Evolutionary conservation across 2,888 invertebrate genomes (phyloP).

Genomic region (Melanostoma scalare): DNA sequence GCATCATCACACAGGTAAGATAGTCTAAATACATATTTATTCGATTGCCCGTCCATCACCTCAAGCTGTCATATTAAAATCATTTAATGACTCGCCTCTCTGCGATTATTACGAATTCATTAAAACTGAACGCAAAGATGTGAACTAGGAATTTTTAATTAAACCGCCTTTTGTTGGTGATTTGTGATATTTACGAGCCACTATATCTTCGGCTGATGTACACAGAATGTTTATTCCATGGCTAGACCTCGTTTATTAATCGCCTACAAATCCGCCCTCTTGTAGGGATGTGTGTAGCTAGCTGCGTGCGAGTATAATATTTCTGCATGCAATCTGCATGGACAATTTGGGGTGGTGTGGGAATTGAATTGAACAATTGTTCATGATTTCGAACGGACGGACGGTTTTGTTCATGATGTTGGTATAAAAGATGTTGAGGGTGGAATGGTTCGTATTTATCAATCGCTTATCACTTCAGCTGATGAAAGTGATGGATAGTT

Average conservation of each 20-base stretch:
- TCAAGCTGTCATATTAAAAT: constrained; percentile 64
- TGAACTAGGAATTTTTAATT: constrained; percentile 51
- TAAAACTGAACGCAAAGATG: constrained; percentile 44
- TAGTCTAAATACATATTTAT: not conserved
- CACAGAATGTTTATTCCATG: constrained; percentile 26
- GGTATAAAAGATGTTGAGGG: constrained; percentile 29
- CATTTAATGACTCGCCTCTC: constrained; percentile 49
- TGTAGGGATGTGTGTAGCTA: constrained; percentile 1
- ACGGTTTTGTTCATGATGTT: constrained; percentile 11
- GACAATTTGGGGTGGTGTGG: constrained; percentile 46
- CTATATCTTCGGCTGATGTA: not conserved
- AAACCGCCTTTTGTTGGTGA: constrained; percentile 62
- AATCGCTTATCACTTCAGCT: constrained; percentile 26
- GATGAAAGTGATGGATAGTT: constrained; percentile 35
- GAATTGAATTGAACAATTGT: constrained; percentile 56
- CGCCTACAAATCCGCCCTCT: constrained; percentile 53
- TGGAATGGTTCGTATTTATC: constrained; percentile 33
- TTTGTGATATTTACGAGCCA: constrained; percentile 58
- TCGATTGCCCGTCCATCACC: constrained; percentile 46
- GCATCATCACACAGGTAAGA: constrained; percentile 45
- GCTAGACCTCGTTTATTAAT: constrained; percentile 65
- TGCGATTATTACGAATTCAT: constrained; percentile 55
- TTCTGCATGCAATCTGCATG: constrained; percentile 65
- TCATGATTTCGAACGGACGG: not conserved
- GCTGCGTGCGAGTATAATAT: constrained; percentile 13